phyloP scores from a whole-genome alignment of 1,140 invertebrate species.

The Schlechtendalia chinensis region DNA sequence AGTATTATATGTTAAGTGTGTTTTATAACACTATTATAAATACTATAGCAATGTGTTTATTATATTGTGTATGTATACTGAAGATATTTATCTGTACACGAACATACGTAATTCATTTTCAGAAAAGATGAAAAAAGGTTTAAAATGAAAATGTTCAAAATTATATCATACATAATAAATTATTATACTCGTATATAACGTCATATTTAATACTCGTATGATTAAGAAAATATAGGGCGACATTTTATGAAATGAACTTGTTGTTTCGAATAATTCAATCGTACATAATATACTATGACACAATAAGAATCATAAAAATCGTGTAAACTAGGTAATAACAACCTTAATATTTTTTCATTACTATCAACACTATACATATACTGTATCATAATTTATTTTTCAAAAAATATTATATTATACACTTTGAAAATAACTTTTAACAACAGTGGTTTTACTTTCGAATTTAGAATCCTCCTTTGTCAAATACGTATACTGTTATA shows the following conservation, averaged over 20 bases:
- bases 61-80: neutral
- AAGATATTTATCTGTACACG: neutral
- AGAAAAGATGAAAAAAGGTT: neutral
- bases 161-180: neutral
- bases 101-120: neutral
- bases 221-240: neutral
- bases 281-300: neutral
- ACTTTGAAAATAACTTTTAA: too few relatives aligned
- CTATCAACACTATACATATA: too few relatives aligned
- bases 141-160: neutral
- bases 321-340: neutral
- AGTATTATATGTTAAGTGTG: neutral
- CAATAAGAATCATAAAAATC: neutral
- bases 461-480: too few relatives aligned
- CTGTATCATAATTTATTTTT: too few relatives aligned
- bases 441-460: too few relatives aligned
- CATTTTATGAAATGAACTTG: neutral
- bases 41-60: too few relatives aligned
- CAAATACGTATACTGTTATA: too few relatives aligned
- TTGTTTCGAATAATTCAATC: neutral
- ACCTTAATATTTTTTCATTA: too few relatives aligned
- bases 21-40: neutral
- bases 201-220: neutral
- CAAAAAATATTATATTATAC: too few relatives aligned
- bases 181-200: neutral